Evolutionary conservation across 92 coral and sea anemone genomes (phyloP).

Genomic region (Actinernus sp.): DNA sequence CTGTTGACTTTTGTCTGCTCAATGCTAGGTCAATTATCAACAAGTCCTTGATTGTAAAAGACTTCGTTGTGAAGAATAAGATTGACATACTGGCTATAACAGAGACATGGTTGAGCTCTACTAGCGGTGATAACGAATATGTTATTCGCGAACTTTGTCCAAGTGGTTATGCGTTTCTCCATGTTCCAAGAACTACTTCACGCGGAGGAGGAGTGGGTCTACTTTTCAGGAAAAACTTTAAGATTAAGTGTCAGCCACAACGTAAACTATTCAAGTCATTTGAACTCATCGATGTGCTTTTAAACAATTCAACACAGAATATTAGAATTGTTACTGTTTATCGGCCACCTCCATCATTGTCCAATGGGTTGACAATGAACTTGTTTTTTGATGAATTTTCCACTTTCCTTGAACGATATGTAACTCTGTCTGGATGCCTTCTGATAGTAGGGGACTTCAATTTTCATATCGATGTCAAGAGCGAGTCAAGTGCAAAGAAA

Average conservation of each 20-base stretch:
- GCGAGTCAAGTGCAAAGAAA: conserved; percentile 9
- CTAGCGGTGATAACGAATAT: conserved; percentile 21
- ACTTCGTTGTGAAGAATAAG: conserved; percentile 45
- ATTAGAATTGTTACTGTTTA: conserved; percentile 42
- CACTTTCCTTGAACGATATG: conserved; percentile 29
- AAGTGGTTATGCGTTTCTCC: conserved; percentile 16
- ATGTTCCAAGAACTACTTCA: conserved; percentile 10
- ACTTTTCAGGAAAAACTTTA: conserved; percentile 7
- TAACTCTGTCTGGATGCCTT: conserved; percentile 30
- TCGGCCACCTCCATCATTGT: conserved; percentile 41
- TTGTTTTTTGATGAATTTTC: conserved; percentile 54
- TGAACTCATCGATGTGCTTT: conserved; percentile 34
- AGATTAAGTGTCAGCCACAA: conserved; percentile 1
- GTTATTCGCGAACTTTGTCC: conserved; percentile 36
- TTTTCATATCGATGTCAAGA: conserved; percentile 41
- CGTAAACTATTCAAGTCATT: conserved; percentile 20
- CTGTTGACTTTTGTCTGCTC: no score
- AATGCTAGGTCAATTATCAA: conserved; percentile 46
- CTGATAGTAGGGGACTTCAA: conserved; percentile 54
- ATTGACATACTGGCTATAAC: conserved; percentile 47
- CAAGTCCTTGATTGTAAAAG: conserved; percentile 42
- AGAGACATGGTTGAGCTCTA: conserved; percentile 62
- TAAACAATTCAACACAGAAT: conserved; percentile 4
- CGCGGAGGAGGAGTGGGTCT: conserved; percentile 35
- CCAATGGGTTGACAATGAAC: conserved; percentile 26